Base-by-base conservation (phyloP, 1,140 invertebrate species). In the Cotesia chilonis region DNA sequence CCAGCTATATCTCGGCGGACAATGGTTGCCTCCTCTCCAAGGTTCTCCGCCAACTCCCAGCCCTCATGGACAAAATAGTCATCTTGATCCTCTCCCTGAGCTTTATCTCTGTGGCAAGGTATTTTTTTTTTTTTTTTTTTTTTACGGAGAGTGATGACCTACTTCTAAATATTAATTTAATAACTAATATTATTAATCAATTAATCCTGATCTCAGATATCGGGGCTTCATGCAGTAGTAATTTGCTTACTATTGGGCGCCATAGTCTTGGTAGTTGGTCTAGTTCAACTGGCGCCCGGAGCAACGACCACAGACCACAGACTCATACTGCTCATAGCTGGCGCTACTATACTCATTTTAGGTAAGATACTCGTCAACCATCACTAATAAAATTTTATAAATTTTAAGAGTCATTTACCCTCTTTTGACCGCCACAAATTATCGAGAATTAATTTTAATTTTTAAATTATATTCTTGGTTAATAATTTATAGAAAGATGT, bases 261-360 rank as follows among this genome's bases (percentile, higher is more conserved):
- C 76, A 91, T 94, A 76, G 89, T 94, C 55, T 84, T 95, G 71
- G 92, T 95, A 64, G 93, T 94, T 78, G 93, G 93, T 72, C 86
- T 95, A 79, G 93, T 95, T 73, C 93, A 95, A 86, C 86, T 95
- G 77, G 92, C 92, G 17, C 93, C 93, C 17, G 92, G 92, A 54
- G 93, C 93, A 37, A 93, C 93, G 77, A 92, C 92, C 20, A 92
- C 91, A 17, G 91, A 92, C 77, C 92, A 94, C 81, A 90, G 91
- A 76, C 91, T 92, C 81, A 89, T 90, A 78, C 88, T 93, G 73
- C 89, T 94, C 77, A 89, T 90, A 38, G 89, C 90, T 41, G 92
- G 92, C 2, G 88, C 87, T 41, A 85, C 89, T 57, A 84, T 92
- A 71, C 77, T 86, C 55, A 70, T 85, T 68, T 67, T 83, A 38